Percentiles rank a stretch among this genome's conserved stretches.
Conservation (phyloP, 1,140 invertebrate species). For the Drosophila neocordata region DNA sequence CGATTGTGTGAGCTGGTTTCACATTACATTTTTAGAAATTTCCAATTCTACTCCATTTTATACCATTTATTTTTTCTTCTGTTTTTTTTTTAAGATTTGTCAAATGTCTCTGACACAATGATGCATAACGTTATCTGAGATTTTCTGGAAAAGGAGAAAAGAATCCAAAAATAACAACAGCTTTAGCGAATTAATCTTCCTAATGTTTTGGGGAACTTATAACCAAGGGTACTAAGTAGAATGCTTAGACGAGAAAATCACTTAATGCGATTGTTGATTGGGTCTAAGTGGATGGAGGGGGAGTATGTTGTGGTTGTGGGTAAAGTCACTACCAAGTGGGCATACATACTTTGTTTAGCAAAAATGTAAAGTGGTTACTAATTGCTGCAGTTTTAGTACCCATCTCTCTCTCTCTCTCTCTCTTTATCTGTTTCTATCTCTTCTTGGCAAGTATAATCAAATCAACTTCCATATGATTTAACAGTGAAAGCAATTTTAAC, state of each 20-base stretch:
- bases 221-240: slow-evolving; percentile 55
- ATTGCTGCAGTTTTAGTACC: slow-evolving; percentile 47
- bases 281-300: neutral
- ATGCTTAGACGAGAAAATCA: slow-evolving; percentile 62
- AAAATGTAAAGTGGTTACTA: slow-evolving; percentile 32
- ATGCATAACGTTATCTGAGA: slow-evolving; percentile 80
- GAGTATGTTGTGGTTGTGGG: neutral
- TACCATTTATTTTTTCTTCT: slow-evolving; percentile 56
- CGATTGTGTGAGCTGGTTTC: slow-evolving; percentile 48
- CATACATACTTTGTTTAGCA: neutral
- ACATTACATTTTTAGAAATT: slow-evolving; percentile 62
- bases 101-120: slow-evolving; percentile 75
- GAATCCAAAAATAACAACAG: slow-evolving; percentile 45
- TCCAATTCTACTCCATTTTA: slow-evolving; percentile 72
- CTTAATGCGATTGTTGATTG: slow-evolving; percentile 67
- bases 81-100: slow-evolving; percentile 61
- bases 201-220: slow-evolving; percentile 57
- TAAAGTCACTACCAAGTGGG: neutral
- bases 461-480: slow-evolving; percentile 80
- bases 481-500: slow-evolving; percentile 65
- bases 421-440: no score
- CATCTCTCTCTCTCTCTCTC: slow-evolving; percentile 17
- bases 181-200: slow-evolving; percentile 79
- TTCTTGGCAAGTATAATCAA: slow-evolving; percentile 73
- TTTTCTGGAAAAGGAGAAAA: slow-evolving; percentile 35